Evolutionary conservation across 2,797 vertebrate species (phyloP).

Genomic region (Phaenicophaeus curvirostris): DNA sequence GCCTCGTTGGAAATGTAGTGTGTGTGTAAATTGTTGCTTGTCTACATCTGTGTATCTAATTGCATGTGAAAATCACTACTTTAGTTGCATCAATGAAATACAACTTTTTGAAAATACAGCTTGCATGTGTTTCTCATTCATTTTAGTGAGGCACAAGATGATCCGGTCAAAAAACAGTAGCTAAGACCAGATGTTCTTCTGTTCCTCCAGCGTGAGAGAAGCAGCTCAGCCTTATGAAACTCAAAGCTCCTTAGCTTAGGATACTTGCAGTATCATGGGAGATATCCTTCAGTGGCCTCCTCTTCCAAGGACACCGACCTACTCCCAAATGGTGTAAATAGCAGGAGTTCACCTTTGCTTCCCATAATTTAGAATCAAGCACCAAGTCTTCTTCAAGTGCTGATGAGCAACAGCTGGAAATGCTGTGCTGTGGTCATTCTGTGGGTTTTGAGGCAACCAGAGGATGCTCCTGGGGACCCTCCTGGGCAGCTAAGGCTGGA

Average conservation of each 20-base stretch:
- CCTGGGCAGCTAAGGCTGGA: background rate
- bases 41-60: slow-evolving; percentile 70
- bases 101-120: slow-evolving; percentile 38
- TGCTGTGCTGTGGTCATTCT: background rate
- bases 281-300: background rate
- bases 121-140: slow-evolving; percentile 64
- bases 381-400: background rate
- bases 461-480: background rate
- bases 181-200: slow-evolving; percentile 73
- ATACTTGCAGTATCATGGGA: slow-evolving; percentile 6
- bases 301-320: background rate
- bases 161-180: slow-evolving; percentile 75
- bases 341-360: background rate
- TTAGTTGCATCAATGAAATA: slow-evolving; percentile 64
- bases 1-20: slow-evolving; percentile 29
- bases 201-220: slow-evolving; percentile 62
- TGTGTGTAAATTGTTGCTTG: slow-evolving; percentile 62
- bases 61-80: slow-evolving; percentile 72
- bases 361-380: background rate
- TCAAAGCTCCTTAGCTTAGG: background rate
- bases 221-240: slow-evolving; percentile 44
- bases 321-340: background rate
- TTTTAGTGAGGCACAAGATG: slow-evolving; percentile 65
- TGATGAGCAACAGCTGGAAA: background rate
- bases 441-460: background rate